Base-by-base conservation (phyloP, 2,888 invertebrate genomes). In the Plagodis dolabraria region DNA sequence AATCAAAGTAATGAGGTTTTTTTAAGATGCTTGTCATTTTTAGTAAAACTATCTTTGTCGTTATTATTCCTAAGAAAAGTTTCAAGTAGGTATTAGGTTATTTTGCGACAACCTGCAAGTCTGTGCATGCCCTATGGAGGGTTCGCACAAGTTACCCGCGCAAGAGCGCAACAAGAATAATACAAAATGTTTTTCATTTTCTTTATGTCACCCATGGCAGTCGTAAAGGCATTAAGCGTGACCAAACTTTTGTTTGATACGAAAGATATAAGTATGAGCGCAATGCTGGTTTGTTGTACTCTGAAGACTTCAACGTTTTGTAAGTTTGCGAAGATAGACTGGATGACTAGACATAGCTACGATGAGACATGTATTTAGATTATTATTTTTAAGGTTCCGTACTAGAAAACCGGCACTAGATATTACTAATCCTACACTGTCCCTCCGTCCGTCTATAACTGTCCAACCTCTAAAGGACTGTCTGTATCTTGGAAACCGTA, bases 151-250 rank as follows among this genome's bases (percentile, higher is more conserved):
- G 87, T 89, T 89, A 82, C 86, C 85, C 87, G 89, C 82, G 83
- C 80, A 89, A 90, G 86, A 88, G 90, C 92, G 88, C 92, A 93
- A 92, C 92, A 93, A 93, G 93, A 93, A 93, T 93, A 93, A 93
- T 92, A 93, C 92, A 93, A 93, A 95, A 95, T 96, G 95, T 96
- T 96, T 96, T 96, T 96, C 96, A 96, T 96, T 96, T 96, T 96
- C 96, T 96, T 96, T 96, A 96, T 96, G 95, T 95, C 95, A 95
- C 96, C 96, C 96, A 89, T 94, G 96, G 94, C 94, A 94, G 94
- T 95, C 96, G 95, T 96, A 96, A 96, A 96, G 94, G 95, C 96
- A 96, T 96, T 96, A 96, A 95, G 95, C 96, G 95, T 96, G 96
- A 96, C 96, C 96, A 95, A 95, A 95, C 94, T 94, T 94, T 93